Evolutionary conservation across 2,888 invertebrate species (phyloP), one percentile per base, ranked within the genome.

Genomic region (Pristionchus mayeri): DNA sequence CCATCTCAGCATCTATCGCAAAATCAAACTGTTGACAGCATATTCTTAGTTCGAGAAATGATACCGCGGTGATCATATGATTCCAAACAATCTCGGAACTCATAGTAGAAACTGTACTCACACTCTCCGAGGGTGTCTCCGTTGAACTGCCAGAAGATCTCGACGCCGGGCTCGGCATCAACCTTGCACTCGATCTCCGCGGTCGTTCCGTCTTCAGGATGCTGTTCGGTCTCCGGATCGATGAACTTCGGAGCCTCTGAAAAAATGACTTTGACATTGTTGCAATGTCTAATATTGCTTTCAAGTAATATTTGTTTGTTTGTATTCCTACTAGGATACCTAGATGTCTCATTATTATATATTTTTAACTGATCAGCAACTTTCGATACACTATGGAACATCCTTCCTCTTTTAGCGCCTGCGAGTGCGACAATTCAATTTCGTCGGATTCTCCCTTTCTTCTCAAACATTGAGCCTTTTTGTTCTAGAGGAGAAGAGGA

Each of bases 71-170:
- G n/a, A n/a, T n/a, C n/a, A n/a, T n/a, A n/a, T n/a, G n/a, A n/a
- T 24, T 57, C 57, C 24, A 0, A 57, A 27, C 57, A 6, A 27
- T 57, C 27, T 57, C 24, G 6, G 1, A 16, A n/a, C 7, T 60
- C 57, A 13, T 3, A n/a, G n/a, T n/a, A n/a, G 44, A 44, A 13
- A 9, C 44, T 44, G 44, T 44, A 86, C 89, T 87, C 76, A 89
- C 89, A 85, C 63, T 89, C 89, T 78, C 87, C 89, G 30, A 90
- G 86, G 18, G 88, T 88, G 7, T 85, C 83, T 34, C 88, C 89
- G 67, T 90, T 88, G 85, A 88, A 89, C 79, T 89, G 90, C 90
- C 90, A 90, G 82, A 89, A 89, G 18, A 90, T 88, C 82, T 89
- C 89, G 40, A 88, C 84, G 52, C 86, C 80, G 21, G 81, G 37